A percentile compares a stretch with the other conserved stretches of the same genome.
These are phyloP conservation scores for Hipposideros armiger DNA, from an alignment of 2,113 vertebrate genomes.

Conservation along the genomic window DNA sequence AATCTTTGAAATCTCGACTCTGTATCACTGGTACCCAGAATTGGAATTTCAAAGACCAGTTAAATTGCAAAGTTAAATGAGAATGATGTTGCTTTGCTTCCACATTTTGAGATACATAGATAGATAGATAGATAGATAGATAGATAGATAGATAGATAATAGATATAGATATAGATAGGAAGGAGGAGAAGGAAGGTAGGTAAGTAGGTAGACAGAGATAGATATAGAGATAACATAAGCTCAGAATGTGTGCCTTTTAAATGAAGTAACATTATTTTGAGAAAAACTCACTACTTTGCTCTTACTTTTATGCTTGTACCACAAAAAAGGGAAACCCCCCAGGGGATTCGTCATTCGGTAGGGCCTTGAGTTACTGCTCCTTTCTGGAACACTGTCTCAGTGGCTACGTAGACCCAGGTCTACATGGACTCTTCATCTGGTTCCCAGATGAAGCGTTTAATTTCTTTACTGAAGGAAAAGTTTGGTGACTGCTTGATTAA, in stretches of 20 bases:
- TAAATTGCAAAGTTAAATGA: constrained; percentile 26
- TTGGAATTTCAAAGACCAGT: constrained; percentile 34
- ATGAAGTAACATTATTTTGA: constrained; percentile 5
- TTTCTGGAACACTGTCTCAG: constrained; percentile 23
- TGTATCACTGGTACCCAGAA: neutral
- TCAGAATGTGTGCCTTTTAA: constrained; percentile 1
- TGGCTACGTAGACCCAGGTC: neutral
- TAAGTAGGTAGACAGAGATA: neutral
- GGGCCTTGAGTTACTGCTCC: neutral
- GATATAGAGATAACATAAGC: neutral
- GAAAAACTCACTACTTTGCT: neutral
- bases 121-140: neutral
- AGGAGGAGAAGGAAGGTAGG: too few relatives aligned
- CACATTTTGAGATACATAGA: constrained; percentile 22
- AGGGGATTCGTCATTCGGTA: neutral
- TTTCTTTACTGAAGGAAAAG: constrained; percentile 68
- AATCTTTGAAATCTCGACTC: constrained; percentile 4
- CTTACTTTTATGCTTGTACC: constrained; percentile 10
- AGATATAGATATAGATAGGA: neutral
- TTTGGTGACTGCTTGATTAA: constrained; percentile 71
- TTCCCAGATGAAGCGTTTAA: constrained; percentile 43
- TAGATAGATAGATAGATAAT: neutral
- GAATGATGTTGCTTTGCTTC: neutral
- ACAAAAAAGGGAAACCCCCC: neutral
- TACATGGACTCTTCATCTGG: neutral